A percentile compares a stretch with the other conserved stretches of the same genome.
Evolutionary conservation across 2,797 vertebrate species (phyloP).

Genomic region (Hypotaenidia okinawae): DNA sequence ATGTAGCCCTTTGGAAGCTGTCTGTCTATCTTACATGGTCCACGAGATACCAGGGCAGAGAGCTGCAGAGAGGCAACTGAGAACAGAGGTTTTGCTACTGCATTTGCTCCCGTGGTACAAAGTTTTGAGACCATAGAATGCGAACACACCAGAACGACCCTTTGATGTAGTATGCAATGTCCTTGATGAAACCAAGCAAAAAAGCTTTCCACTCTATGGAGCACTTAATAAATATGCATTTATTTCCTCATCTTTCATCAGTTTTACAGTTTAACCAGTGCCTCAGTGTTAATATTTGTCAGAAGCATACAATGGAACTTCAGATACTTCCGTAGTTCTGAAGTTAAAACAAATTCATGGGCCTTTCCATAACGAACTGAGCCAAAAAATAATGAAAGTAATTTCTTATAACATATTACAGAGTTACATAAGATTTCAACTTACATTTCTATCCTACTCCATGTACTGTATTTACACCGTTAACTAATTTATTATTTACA

Average conservation of each 20-base stretch:
- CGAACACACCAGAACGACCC: not conserved
- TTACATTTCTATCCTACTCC: slow-evolving; percentile 29
- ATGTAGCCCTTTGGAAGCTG: not conserved
- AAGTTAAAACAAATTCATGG: slow-evolving; percentile 45
- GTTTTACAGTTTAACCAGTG: slow-evolving; percentile 52
- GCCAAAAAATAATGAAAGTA: slow-evolving; percentile 13
- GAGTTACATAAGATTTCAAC: slow-evolving; percentile 49
- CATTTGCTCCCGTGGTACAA: not conserved
- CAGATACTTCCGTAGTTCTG: slow-evolving; percentile 15
- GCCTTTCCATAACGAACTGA: slow-evolving; percentile 20
- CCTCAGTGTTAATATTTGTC: slow-evolving; percentile 11
- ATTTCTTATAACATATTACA: slow-evolving; percentile 46
- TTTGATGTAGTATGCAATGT: not conserved
- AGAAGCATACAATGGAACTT: slow-evolving; percentile 31
- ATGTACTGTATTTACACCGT: slow-evolving; percentile 70
- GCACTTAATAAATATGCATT: slow-evolving; percentile 63
- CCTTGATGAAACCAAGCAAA: not conserved
- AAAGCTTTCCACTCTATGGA: not conserved
- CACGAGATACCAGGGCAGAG: not conserved
- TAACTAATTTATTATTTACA: slow-evolving; percentile 70
- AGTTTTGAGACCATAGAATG: not conserved
- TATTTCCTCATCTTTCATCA: slow-evolving; percentile 55
- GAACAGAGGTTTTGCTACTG: not conserved
- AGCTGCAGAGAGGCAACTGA: not conserved
- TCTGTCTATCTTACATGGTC: not conserved